A percentile compares a stretch with the other conserved stretches of the same genome.
Conservation (phyloP, 2,797 vertebrate species). For the Coracias cyanogaster region DNA sequence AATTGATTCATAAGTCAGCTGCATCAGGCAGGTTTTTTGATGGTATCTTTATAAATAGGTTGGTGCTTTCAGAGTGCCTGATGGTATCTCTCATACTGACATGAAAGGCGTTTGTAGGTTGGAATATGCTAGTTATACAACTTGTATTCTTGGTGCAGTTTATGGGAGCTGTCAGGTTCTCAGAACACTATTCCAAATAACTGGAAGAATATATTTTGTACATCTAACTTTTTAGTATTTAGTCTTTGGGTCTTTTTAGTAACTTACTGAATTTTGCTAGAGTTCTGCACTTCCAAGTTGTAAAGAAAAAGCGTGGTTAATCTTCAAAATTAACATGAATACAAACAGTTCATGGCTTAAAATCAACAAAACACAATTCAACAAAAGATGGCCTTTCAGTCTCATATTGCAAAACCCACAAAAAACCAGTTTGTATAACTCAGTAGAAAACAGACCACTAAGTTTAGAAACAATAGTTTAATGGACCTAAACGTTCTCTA, state of each 20-base stretch:
- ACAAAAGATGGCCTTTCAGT: background rate
- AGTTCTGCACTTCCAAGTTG: background rate
- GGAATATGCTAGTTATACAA: conserved; percentile 69
- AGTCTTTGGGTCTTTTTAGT: background rate
- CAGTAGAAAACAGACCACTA: background rate
- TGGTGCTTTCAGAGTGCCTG: conserved; percentile 75
- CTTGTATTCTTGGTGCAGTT: conserved; percentile 30
- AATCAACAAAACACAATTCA: background rate
- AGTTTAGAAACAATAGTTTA: background rate
- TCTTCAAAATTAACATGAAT: background rate
- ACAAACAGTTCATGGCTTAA: background rate
- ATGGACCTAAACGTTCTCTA: background rate
- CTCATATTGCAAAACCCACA: background rate
- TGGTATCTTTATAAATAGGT: conserved; percentile 83
- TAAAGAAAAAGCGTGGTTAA: background rate
- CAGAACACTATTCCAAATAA: background rate
- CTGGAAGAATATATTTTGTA: background rate
- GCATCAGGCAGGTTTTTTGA: conserved; percentile 79
- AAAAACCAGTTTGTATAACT: background rate
- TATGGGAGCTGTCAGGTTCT: conserved; percentile 22
- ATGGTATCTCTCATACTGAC: conserved; percentile 80
- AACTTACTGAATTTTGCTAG: background rate
- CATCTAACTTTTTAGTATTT: background rate
- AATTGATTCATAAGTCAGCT: conserved; percentile 83
- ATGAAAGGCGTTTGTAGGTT: conserved; percentile 83